Evolutionary conservation across 2,888 invertebrate species (phyloP), one percentile per base, ranked within the genome.

Genomic region (Apantesis nais): DNA sequence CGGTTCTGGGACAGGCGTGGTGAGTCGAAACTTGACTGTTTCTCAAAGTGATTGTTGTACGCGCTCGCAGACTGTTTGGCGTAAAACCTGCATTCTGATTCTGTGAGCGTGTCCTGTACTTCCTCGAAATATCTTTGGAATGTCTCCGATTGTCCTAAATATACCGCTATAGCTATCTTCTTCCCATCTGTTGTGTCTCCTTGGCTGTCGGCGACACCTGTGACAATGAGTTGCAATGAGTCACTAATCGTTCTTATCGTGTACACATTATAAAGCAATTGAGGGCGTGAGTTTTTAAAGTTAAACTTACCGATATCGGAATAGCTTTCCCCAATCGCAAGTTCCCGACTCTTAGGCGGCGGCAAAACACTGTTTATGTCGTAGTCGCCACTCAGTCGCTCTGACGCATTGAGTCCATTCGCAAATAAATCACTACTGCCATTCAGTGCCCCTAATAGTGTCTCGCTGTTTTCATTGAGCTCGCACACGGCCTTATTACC

Each of bases 91-190:
- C 96, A 92, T 88, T 96, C 93, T 81, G 96, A 96, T 82, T 96
- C 96, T 11, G 96, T 96, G 62, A 97, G 96, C 65, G 97, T 95
- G 76, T 96, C 96, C 84, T 96, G 95, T 69, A 96, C 95, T 86
- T 96, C 96, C 87, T 96, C 96, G 79, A 96, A 96, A 88, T 97
- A 97, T 92, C 96, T 96, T 85, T 93, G 93, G 93, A 97, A 97
- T 84, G 97, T 97, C 84, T 98, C 97, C 29, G 97, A 97, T 84
- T 97, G 97, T 22, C 98, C 98, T 74, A 98, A 95, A 86, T 98
- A 98, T 63, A 99, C 98, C 5, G 98, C 97, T 74, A 99, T 97
- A 60, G 97, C 97, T 78, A 99, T 97, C 86, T 97, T 96, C 92
- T 98, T 98, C 68, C 99, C 98, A 82, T 98, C 98, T 0, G 97